phyloP scores from a whole-genome alignment of 2,113 vertebrate genomes.

The Myrmecophaga tridactyla region DNA sequence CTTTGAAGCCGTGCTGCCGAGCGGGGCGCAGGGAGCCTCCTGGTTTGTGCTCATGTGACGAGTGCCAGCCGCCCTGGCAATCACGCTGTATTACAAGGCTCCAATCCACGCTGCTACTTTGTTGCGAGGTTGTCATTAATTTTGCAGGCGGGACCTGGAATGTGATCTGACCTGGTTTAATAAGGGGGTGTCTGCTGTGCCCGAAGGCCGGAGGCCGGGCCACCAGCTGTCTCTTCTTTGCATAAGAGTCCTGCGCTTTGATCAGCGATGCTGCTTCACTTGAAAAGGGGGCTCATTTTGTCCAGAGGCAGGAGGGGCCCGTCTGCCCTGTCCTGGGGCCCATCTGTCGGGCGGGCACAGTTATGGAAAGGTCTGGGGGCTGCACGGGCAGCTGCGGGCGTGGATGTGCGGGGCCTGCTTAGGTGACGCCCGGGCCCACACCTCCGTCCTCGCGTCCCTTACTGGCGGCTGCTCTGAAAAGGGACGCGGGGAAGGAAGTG shows the following conservation, averaged over 20 bases:
- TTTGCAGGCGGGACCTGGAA: conserved; percentile 89
- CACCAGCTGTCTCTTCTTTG: conserved; percentile 82
- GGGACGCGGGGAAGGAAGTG: neutral
- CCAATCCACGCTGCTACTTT: conserved; percentile 82
- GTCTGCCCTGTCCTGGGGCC: conserved; percentile 49
- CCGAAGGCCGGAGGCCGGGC: conserved; percentile 70
- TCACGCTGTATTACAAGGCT: conserved; percentile 86
- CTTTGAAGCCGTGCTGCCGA: conserved; percentile 90
- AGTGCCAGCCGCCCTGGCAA: conserved; percentile 83
- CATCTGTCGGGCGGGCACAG: conserved; percentile 69
- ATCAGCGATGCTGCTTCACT: conserved; percentile 82
- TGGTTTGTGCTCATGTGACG: conserved; percentile 80
- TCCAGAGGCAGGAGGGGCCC: conserved; percentile 63
- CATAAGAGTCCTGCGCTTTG: conserved; percentile 79
- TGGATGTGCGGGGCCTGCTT: conserved; percentile 6
- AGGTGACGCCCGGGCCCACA: neutral
- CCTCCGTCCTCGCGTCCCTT: neutral
- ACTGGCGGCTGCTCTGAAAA: neutral
- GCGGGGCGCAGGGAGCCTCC: conserved; percentile 80
- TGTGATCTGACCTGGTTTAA: conserved; percentile 84
- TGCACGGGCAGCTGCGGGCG: conserved; percentile 33
- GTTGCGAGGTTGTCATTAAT: conserved; percentile 88
- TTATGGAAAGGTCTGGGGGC: conserved; percentile 78
- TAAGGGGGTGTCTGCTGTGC: conserved; percentile 64
- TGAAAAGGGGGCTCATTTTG: conserved; percentile 78